Percentiles rank a stretch among this genome's conserved stretches.
phyloP scores from a whole-genome alignment of 2,888 invertebrate genomes.

The Epinotia nisella region DNA sequence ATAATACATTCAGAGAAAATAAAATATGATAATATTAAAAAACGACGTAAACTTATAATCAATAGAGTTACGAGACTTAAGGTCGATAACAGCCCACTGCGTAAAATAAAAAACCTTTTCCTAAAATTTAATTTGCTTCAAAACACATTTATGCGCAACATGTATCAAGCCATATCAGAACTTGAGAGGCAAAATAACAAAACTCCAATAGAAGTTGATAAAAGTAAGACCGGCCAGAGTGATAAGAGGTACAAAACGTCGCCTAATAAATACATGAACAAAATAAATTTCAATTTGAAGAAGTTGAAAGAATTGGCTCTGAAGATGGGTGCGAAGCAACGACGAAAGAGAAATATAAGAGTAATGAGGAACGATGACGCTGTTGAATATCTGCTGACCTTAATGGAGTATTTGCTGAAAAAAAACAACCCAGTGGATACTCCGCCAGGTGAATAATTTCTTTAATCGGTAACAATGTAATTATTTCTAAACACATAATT shows the following conservation, averaged over 20 bases:
- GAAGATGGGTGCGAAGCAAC: conserved; percentile 55
- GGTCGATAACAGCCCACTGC: conserved; percentile 51
- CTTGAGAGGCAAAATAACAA: conserved; percentile 49
- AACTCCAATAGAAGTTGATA: not conserved
- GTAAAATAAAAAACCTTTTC: conserved; percentile 60
- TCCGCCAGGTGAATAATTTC: conserved; percentile 60
- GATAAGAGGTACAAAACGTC: conserved; percentile 38
- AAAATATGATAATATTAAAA: conserved; percentile 30
- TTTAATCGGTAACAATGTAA: not conserved
- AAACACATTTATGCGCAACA: conserved; percentile 66
- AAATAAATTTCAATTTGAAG: conserved; percentile 67
- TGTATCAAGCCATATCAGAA: conserved; percentile 60
- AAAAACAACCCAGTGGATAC: conserved; percentile 58
- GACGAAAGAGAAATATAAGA: conserved; percentile 57
- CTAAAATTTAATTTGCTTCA: conserved; percentile 65
- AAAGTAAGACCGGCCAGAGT: not conserved
- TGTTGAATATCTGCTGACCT: conserved; percentile 67
- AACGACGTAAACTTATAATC: conserved; percentile 32
- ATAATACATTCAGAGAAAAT: conserved; percentile 54
- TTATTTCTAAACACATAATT: not conserved
- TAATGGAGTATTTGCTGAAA: conserved; percentile 73
- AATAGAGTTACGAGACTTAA: conserved; percentile 26
- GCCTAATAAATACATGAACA: conserved; percentile 62
- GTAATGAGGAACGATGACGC: conserved; percentile 57
- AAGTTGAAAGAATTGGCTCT: conserved; percentile 64